phyloP scores from a whole-genome alignment of 1,140 invertebrate species.

The Pygmarrhopalites habei region DNA sequence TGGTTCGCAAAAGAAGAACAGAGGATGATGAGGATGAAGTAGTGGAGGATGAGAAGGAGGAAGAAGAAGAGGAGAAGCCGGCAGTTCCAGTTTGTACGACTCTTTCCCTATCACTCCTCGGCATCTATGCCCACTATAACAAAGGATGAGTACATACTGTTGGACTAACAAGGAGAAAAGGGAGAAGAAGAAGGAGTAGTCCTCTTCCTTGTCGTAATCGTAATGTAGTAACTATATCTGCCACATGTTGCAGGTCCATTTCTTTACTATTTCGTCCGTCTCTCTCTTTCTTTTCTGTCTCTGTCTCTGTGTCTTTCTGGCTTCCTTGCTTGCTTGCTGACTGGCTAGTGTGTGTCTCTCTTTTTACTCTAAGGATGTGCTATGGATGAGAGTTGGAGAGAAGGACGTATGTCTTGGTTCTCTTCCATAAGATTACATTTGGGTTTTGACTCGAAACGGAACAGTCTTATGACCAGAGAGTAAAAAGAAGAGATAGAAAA shows the following conservation, averaged over 20 bases:
- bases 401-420: too few relatives aligned
- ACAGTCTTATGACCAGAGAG: not conserved
- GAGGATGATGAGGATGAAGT: too few relatives aligned
- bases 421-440: too few relatives aligned
- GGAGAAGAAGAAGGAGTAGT: not conserved
- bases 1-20: too few relatives aligned
- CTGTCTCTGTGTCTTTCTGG: not conserved
- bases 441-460: too few relatives aligned
- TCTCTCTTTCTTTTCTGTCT: not conserved
- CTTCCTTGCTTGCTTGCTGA: not conserved
- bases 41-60: too few relatives aligned
- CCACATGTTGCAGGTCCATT: conserved; percentile 38
- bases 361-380: too few relatives aligned
- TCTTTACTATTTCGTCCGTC: not conserved
- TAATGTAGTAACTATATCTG: conserved; percentile 35
- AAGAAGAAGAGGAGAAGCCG: not conserved
- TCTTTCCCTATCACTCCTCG: not conserved
- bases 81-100: not conserved
- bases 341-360: too few relatives aligned
- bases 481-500: not conserved
- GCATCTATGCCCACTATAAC: too few relatives aligned
- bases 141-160: not conserved
- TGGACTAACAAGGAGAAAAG: not conserved
- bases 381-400: too few relatives aligned
- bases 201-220: too few relatives aligned